Base-by-base conservation (phyloP, 1,140 invertebrate species). In the Colletes gigas region DNA sequence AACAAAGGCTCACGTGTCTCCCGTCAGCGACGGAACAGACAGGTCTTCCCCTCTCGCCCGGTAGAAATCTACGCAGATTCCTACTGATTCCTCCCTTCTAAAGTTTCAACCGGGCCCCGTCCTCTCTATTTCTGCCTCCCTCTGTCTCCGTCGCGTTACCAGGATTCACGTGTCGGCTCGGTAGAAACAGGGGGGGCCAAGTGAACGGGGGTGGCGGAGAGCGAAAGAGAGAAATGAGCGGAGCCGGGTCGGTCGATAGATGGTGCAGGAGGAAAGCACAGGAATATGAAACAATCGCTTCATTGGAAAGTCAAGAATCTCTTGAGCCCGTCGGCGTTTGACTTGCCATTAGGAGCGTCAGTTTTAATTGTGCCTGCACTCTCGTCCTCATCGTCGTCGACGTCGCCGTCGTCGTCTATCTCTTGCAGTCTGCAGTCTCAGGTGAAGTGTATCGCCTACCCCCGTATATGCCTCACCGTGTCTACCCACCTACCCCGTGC, bases 281-380 rank as follows among this genome's bases (percentile, higher is more conserved):
- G 89, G 90, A 92, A 93, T 93, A 93, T 91, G 91, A 93, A 93
- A 93, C 93, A 93, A 93, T 93, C 93, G 93, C 92, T 93, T 93
- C 93, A 93, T 93, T 93, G 92, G 93, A 93, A 93, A 93, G 92
- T 93, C 92, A 92, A 93, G 92, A 93, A 93, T 93, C 92, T 92
- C 92, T 93, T 88, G 90, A 93, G 92, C 90, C 89, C 90, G 92
- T 92, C 91, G 91, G 91, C 92, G 93, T 93, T 93, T 93, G 93
- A 93, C 93, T 93, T 93, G 93, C 92, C 93, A 93, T 93, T 93
- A 93, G 92, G 89, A 93, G 91, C 92, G 92, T 93, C 92, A 93
- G 92, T 93, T 93, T 93, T 93, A 93, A 93, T 93, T 93, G 92
- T 93, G 92, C 90, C 91, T 91, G 90, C 89, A 85, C 85, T 85